Conservation (phyloP, 1,140 invertebrate genomes). For the Elysia chlorotica region DNA sequence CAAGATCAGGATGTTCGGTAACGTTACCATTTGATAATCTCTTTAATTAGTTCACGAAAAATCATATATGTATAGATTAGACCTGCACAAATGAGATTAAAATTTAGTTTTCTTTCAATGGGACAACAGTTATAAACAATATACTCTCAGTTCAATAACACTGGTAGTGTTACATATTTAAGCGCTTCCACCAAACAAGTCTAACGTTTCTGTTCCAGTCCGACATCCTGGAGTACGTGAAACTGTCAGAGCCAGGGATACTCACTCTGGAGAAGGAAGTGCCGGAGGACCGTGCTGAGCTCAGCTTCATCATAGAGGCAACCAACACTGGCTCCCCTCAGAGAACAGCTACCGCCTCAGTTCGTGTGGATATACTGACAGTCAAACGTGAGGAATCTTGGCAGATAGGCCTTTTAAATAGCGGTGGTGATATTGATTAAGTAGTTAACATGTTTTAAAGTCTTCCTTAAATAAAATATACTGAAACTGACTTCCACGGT, state of each 20-base stretch:
- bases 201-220: not conserved
- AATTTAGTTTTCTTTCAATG: not conserved
- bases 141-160: no score
- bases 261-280: slow-evolving; percentile 17
- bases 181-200: not conserved
- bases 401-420: not conserved
- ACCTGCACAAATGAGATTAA: not conserved
- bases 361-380: slow-evolving; percentile 25
- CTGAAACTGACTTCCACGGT: not conserved
- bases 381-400: slow-evolving; percentile 32
- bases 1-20: not conserved
- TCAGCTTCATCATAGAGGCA: slow-evolving; percentile 27
- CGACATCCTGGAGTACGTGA: not conserved
- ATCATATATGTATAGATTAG: not conserved
- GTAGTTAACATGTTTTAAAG: not conserved
- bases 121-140: no score
- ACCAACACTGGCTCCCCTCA: slow-evolving; percentile 38
- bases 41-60: not conserved
- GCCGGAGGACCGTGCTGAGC: slow-evolving; percentile 3
- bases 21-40: not conserved
- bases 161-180: no score
- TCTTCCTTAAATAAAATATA: not conserved
- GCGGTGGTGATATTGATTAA: not conserved
- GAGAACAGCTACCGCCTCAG: slow-evolving; percentile 21
- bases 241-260: not conserved